These are phyloP conservation scores for Eubasilissa regina DNA, from an alignment of 1,140 invertebrate genomes.

Conservation along the genomic window DNA sequence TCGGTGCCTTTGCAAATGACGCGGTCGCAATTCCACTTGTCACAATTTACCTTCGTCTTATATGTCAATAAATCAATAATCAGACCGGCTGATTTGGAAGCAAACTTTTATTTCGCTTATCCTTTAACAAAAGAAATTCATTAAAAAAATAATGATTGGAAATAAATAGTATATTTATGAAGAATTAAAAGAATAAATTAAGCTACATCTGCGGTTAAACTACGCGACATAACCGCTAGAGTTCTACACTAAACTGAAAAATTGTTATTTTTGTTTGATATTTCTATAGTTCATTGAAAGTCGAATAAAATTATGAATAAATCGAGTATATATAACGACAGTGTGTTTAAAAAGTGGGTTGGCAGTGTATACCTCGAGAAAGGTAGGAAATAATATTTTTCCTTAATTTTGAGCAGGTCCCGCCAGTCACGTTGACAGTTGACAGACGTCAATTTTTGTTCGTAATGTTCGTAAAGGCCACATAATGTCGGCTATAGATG, in stretches of 20 bases:
- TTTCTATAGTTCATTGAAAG: neutral
- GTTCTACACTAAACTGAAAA: constrained; percentile 7
- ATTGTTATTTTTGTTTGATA: constrained; percentile 22
- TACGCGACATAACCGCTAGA: constrained; percentile 17
- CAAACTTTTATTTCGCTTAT: neutral
- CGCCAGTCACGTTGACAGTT: constrained; percentile 27
- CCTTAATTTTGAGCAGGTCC: constrained; percentile 5
- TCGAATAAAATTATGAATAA: neutral
- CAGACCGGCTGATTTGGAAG: neutral
- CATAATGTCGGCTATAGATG: neutral
- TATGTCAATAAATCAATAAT: constrained; percentile 23
- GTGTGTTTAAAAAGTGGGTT: neutral
- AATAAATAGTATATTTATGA: too few species aligned
- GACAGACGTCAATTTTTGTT: constrained; percentile 33
- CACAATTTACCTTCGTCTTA: neutral
- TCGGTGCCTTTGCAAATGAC: neutral
- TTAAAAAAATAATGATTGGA: too few species aligned
- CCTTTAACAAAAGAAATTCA: too few species aligned
- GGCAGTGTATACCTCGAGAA: constrained; percentile 12
- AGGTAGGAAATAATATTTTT: constrained; percentile 5
- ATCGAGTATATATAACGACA: neutral
- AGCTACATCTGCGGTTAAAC: neutral
- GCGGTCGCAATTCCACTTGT: neutral
- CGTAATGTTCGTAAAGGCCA: neutral
- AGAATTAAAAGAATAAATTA: neutral